Base-by-base conservation (phyloP, 2,113 vertebrate species). In the Gnathonemus longibarbis region DNA sequence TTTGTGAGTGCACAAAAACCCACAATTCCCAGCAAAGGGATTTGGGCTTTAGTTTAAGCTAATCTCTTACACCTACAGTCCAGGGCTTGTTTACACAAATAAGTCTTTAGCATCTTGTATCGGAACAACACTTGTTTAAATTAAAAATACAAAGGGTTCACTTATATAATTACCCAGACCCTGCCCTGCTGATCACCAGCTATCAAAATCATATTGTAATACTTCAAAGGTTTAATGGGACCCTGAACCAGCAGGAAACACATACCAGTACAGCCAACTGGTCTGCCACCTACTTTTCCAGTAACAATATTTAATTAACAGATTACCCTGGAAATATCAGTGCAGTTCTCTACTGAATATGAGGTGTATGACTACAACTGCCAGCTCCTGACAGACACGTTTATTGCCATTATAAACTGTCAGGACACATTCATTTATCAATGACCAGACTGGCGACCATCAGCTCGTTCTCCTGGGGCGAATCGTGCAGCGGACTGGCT, bases 371-470 rank as follows among this genome's bases (percentile, higher is more conserved):
- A 19, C 31, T 42, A 80, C 17, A 80, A 42, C 15, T 80, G 74
- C 13, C 35, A 80, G 74, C 74, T 80, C 74, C 13, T 6, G 31
- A 42, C 35, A 39, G 15, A 80, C 74, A 80, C 35, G 39, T 80
- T 35, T 42, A 80, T 42, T 80, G 15, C 74, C 35, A 39, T 42
- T 80, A 19, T 42, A 80, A 80, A 80, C 74, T 80, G 74, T 80
- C 35, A 80, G 74, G 74, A 80, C 74, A 80, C 74, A 42, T 80
- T 42, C 74, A 80, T 42, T 80, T n/a, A 80, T 80, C 74, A 80
- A 27, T 7, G 11, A 80, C 17, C 74, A 39, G 74, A 80, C 5
- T 19, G 35, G 35, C 15, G 5, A 17, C 35, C 74, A 31, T 42
- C 31, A 19, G 35, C 42, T 85, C 21, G 5, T 21, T 85, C 39